Evolutionary conservation across 1,140 invertebrate genomes (phyloP), one percentile per base, ranked within the genome.

Genomic region (Hylaeus anthracinus): DNA sequence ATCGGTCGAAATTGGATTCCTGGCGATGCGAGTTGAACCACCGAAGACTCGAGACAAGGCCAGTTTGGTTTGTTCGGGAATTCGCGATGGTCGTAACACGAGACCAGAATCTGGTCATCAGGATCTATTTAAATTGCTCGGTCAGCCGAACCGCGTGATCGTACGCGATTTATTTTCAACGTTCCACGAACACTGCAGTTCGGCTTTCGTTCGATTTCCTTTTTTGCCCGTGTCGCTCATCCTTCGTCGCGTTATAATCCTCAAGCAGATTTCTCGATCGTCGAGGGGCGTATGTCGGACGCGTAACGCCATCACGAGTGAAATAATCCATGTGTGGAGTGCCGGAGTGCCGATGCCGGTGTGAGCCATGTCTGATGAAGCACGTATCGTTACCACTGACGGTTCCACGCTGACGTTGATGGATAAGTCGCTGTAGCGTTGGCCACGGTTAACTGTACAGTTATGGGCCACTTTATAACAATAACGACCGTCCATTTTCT

Each of bases 371-470:
- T 75, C 82, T 86, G 84, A 86, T 77, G 67, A 86, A 86, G 76
- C 78, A 80, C 81, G 76, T 82, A 81, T 79, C 85, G 85, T 86
- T 86, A 86, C 85, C 64, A 86, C 84, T 86, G 85, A 79, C 81
- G 75, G 85, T 60, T 72, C 76, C 56, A 66, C 67, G 64, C 66
- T 83, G 84, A 86, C 85, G 63, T 83, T 86, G 85, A 86, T 83
- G 72, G 85, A 86, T 83, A 78, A 83, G 71, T 78, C 60, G 56
- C 67, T 78, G 83, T 85, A 86, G 77, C 85, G 84, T 82, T 86
- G 75, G 73, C 60, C 55, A 85, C 61, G 85, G 72, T 85, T 85
- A 85, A 86, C 74, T 79, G 75, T 80, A 63, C 81, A 75, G 76
- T 83, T 86, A 86, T 86, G 73, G 84, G 72, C 77, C 82, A 79